phyloP scores from a whole-genome alignment of 2,888 invertebrate species.

The Bursaphelenchus okinawaensis region DNA sequence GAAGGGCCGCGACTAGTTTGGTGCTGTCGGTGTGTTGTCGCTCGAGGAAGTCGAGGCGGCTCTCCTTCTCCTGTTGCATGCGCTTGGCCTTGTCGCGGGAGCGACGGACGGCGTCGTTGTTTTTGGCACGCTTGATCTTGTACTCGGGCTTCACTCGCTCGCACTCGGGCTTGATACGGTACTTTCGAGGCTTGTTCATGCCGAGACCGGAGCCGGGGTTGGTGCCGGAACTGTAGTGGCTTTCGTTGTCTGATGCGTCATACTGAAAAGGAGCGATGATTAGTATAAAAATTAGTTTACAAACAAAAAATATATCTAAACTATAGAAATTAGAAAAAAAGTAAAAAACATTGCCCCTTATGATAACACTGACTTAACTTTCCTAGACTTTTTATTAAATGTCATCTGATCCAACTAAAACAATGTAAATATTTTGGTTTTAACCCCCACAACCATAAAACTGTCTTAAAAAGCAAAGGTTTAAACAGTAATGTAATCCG shows the following conservation, averaged over 20 bases:
- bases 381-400: no score
- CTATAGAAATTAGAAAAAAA: no score
- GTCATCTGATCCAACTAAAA: no score
- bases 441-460: no score
- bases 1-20: not conserved
- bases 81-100: slow-evolving; percentile 34
- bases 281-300: not conserved
- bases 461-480: no score
- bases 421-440: no score
- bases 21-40: slow-evolving; percentile 11
- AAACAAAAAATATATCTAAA: not conserved
- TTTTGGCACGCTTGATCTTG: slow-evolving; percentile 33
- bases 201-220: not conserved
- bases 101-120: slow-evolving; percentile 37
- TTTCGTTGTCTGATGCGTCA: slow-evolving; percentile 11
- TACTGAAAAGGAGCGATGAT: slow-evolving; percentile 2
- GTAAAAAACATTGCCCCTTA: not conserved
- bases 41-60: slow-evolving; percentile 22
- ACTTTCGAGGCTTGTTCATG: slow-evolving; percentile 32
- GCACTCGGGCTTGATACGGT: slow-evolving; percentile 33
- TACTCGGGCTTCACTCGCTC: slow-evolving; percentile 33
- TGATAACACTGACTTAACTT: no score
- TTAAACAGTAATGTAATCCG: no score
- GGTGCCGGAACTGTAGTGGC: slow-evolving; percentile 1
- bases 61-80: slow-evolving; percentile 29